These are phyloP conservation scores for Poecilia velifera DNA, from an alignment of 2,797 vertebrate genomes.

Conservation along the genomic window DNA sequence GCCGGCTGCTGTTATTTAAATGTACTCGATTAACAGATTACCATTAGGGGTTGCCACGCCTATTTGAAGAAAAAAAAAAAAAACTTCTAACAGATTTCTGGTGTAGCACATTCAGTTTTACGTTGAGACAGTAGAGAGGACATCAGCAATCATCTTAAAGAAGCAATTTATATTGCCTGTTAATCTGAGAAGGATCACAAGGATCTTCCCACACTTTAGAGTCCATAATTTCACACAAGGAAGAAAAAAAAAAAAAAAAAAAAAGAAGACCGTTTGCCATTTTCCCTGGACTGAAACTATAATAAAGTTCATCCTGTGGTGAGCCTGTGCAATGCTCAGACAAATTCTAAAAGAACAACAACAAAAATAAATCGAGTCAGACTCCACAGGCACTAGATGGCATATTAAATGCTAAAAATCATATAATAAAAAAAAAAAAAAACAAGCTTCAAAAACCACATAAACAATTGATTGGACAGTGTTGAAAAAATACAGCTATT, in stretches of 20 bases:
- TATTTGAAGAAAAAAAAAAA: not conserved
- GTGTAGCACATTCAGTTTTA: not conserved
- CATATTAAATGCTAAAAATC: not conserved
- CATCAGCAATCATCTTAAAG: not conserved
- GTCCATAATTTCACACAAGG: not conserved
- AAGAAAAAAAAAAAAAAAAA: not conserved
- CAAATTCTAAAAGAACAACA: not conserved
- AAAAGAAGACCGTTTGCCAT: not conserved
- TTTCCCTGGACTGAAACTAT: not conserved
- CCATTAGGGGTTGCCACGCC: not conserved
- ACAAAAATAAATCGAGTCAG: not conserved
- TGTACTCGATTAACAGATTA: constrained; percentile 26
- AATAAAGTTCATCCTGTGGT: not conserved
- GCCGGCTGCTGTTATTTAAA: not conserved
- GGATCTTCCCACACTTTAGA: not conserved
- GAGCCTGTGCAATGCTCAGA: not conserved
- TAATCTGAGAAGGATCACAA: not conserved
- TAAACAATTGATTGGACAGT: not conserved
- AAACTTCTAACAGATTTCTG: not conserved
- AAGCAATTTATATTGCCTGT: not conserved
- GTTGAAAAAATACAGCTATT: not conserved
- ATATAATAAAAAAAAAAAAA: not conserved
- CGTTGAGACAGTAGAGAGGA: not conserved
- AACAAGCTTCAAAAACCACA: not conserved
- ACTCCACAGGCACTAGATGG: not conserved